Evolutionary conservation across 2,888 invertebrate genomes (phyloP), one percentile per base, ranked within the genome.

Genomic region (Stramonita haemastoma): DNA sequence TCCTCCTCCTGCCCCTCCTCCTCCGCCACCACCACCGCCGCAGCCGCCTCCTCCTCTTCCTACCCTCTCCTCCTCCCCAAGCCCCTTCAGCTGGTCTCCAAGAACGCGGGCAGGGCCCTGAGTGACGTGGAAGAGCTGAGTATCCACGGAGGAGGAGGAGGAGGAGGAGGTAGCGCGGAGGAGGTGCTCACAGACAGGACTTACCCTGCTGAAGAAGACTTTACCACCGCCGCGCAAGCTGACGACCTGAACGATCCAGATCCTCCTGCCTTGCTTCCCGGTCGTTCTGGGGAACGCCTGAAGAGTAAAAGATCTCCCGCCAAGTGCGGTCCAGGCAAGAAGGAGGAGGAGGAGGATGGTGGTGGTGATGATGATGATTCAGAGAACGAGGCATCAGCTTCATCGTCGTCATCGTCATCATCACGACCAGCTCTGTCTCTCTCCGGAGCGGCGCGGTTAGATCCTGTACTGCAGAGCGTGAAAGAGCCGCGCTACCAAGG

Each of bases 401-500:
- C 34, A 4, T 56, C 56, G 11, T 60, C 60, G 29, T 29, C 84
- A 19, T 81, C 29, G 46, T 77, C 46, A 85, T 22, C 22, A 15
- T 81, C 26, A 81, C 29, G 88, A 34, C 5, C n/a, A n/a, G 60
- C 29, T 29, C 66, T 22, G 11, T 11, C 73, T 22, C 29, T 26
- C 1, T 2, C 83, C 15, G 36, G 17, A 17, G 57, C 56, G 26
- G 86, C 29, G 17, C 32, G 5, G 17, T 26, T 34, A 0, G 89
- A 90, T 46, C 84, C 89, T 1, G 87, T 84, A n/a, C 29, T 84
- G 22, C 79, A 87, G 34, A 34, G 87, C 19, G 36, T 70, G 36
- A 88, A 84, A 19, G 90, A 89, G 70, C 90, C 90, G 5, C 85
- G 85, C n/a, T 91, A 89, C 87, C 90, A 90, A 77, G 91, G 91